phyloP scores from a whole-genome alignment of 2,888 invertebrate species.

The Lasioglossum lativentre region DNA sequence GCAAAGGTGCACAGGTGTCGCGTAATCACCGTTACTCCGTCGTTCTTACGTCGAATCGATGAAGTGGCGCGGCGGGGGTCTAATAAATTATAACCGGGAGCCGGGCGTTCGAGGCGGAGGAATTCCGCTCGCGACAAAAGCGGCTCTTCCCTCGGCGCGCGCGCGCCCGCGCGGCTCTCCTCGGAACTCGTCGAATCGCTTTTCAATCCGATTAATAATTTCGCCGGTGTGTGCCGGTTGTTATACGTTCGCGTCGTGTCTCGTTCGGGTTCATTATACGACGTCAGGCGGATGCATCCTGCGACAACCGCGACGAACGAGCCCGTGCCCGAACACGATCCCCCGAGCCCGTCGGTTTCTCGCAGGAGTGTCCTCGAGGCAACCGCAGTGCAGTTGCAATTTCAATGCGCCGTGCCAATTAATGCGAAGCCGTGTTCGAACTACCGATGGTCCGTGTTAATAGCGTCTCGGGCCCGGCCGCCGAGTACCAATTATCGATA shows the following conservation, averaged over 20 bases:
- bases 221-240: conserved; percentile 16
- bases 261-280: conserved; percentile 34
- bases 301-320: conserved; percentile 6
- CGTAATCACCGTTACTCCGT: conserved; percentile 55
- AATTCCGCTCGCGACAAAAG: conserved; percentile 26
- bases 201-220: conserved; percentile 45
- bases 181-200: conserved; percentile 30
- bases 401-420: conserved; percentile 58
- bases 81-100: conserved; percentile 48
- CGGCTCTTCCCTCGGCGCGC: neutral
- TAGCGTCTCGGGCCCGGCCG: conserved; percentile 25
- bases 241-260: conserved; percentile 8
- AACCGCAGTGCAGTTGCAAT: conserved; percentile 55
- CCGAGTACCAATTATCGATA: conserved; percentile 53
- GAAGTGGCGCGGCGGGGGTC: conserved; percentile 29
- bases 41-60: conserved; percentile 43
- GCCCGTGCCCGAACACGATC: neutral
- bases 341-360: neutral
- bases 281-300: conserved; percentile 19
- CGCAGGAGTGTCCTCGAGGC: conserved; percentile 43
- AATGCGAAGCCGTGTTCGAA: conserved; percentile 49
- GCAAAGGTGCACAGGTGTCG: conserved; percentile 32
- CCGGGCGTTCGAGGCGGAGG: neutral
- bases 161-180: no score
- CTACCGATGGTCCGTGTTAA: conserved; percentile 48